A percentile compares a stretch with the other conserved stretches of the same genome.
Conservation (phyloP, 2,888 invertebrate genomes). For the Drosophila tanythrix region DNA sequence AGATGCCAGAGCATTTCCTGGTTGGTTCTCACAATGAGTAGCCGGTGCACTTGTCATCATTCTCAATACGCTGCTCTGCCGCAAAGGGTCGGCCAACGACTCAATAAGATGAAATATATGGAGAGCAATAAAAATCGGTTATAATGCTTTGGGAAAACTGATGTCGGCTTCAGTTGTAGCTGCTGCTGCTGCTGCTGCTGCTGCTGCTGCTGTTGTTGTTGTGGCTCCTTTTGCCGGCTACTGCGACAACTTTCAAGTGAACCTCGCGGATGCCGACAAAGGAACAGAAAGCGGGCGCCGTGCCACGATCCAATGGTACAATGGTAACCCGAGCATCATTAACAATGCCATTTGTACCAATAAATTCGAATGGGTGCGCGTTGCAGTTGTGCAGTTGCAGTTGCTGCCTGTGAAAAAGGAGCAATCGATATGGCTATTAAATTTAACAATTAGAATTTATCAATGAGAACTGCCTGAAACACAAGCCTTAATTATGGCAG, state of each 20-base stretch:
- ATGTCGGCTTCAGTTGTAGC: slow-evolving; percentile 25
- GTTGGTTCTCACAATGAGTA: slow-evolving; percentile 18
- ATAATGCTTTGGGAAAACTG: slow-evolving; percentile 78
- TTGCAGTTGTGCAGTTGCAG: slow-evolving; percentile 41
- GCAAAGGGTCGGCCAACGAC: slow-evolving; percentile 69
- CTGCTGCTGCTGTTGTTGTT: slow-evolving; percentile 11
- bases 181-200: slow-evolving; percentile 17
- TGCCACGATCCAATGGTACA: slow-evolving; percentile 28
- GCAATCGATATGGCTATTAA: slow-evolving; percentile 83
- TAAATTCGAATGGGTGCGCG: slow-evolving; percentile 78
- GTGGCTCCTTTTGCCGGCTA: slow-evolving; percentile 38
- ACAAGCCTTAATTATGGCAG: slow-evolving; percentile 68
- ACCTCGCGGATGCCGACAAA: slow-evolving; percentile 69
- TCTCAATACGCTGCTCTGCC: slow-evolving; percentile 10
- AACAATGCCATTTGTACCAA: slow-evolving; percentile 84
- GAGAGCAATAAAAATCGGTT: slow-evolving; percentile 82
- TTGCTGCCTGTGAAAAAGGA: slow-evolving; percentile 29
- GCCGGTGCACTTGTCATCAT: slow-evolving; percentile 55
- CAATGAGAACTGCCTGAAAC: slow-evolving; percentile 61
- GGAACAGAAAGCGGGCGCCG: slow-evolving; percentile 72
- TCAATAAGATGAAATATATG: slow-evolving; percentile 84
- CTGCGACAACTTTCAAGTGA: slow-evolving; percentile 61
- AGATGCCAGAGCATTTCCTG: slow-evolving; percentile 5
- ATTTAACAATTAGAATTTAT: slow-evolving; percentile 84
- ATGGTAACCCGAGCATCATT: slow-evolving; percentile 74